Base-by-base conservation (phyloP, 2,113 vertebrate species). In the Columba livia region DNA sequence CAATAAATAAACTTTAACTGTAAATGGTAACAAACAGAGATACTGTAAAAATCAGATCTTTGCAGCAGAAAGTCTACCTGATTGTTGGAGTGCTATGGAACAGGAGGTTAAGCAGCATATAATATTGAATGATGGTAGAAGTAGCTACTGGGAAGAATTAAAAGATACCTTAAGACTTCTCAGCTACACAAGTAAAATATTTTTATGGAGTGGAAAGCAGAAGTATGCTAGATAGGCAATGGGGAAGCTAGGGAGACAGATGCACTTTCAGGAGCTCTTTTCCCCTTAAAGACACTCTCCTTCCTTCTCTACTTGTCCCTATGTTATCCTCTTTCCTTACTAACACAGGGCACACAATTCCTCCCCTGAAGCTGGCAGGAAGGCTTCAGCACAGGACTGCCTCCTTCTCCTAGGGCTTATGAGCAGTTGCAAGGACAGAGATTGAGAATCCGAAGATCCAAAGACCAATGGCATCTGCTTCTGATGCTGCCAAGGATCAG, bases 251-350 rank as follows among this genome's bases (percentile, higher is more conserved):
- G 29, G 32, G 31, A 79, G 58, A 31, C 21, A 64, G 38, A 72
- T 5, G 19, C 0, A 0, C 10, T 70, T 73, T 56, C 18, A 80
- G 9, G 18, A 58, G 6, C 7, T 40, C 31, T 64, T 38, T 54
- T 74, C 58, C 47, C 5, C 20, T 44, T 71, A 31, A 36, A 66
- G 58, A 89, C 36, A 1, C 26, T 64, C 10, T 44, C 12, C 23
- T 51, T 13, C 10, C 21, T 64, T 10, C 36, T 78, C 36, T 9
- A 65, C 40, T 44, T 79, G 66, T 28, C 8, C 31, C 11, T 17
- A 24, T 7, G 7, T 42, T 88, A 60, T 18, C 29, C 21, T 47
- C 36, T 71, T 62, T 65, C 61, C 38, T 80, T 81, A 51, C 16
- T 86, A 71, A 78, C 19, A 57, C n/a, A 11, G 8, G 26, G 10